Evolutionary conservation across 1,140 invertebrate genomes (phyloP), one percentile per base, ranked within the genome.

Genomic region (Brachionus koreanus): DNA sequence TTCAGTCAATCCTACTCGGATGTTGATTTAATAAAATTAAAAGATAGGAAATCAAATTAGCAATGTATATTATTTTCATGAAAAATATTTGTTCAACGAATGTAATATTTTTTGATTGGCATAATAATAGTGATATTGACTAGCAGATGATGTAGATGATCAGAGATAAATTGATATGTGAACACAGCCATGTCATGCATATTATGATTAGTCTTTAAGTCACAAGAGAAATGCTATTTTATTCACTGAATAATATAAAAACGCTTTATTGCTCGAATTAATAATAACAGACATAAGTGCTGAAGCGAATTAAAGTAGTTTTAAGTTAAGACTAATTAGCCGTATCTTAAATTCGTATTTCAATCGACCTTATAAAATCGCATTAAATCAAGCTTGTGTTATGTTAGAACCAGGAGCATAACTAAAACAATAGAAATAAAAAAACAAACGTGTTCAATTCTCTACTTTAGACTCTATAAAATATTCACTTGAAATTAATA

Each of bases 401-500:
- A 23, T 19, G 49, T 57, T 57, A 57, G 49, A n/a, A 57, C 49
- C 49, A 57, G 49, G 49, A 57, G 49, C 49, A 57, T 57, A 57
- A 23, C 49, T 57, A 57, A 57, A 57, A 57, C 49, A 57, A 57
- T 57, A 57, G 49, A 57, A 57, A n/a, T n/a, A n/a, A 57, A 57
- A 57, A 57, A 57, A 57, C 49, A 57, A 57, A 57, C 49, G 49
- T 57, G 49, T 57, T 57, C 16, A 57, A 23, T 57, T 57, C 49
- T 6, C 49, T 57, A 3, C 49, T 57, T 57, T 57, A 19, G 16
- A 57, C 49, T 57, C 49, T 25, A 0, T 19, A 57, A 57, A 57
- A 57, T 57, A 57, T 57, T 57, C 49, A 57, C 49, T 57, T 57
- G 49, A 57, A 57, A 57, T 25, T 57, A 57, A 57, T 57, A 57